Percentiles rank a stretch among this genome's conserved stretches.
Conservation (phyloP, 2,888 invertebrate genomes). For the Eilema depressum region DNA sequence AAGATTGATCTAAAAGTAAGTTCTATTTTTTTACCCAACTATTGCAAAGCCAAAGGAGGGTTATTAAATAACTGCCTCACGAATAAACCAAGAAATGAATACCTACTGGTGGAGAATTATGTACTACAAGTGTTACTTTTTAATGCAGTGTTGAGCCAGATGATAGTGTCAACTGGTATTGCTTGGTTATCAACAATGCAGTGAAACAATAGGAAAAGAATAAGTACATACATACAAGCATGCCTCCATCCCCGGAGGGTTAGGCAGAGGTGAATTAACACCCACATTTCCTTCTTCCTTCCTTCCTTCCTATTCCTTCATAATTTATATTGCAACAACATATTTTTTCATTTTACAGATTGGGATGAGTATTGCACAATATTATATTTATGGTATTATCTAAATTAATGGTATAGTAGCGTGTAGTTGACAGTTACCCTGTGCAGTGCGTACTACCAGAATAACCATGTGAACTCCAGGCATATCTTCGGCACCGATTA, state of each 20-base stretch:
- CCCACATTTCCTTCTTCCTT: too few species aligned
- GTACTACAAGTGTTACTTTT: too few species aligned
- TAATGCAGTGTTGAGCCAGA: too few species aligned
- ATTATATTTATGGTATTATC: neutral
- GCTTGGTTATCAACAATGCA: too few species aligned
- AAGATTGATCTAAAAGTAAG: neutral
- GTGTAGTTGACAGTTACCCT: neutral
- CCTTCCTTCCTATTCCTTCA: too few species aligned
- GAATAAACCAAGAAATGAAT: neutral
- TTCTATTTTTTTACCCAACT: neutral
- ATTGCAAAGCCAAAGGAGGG: too few species aligned
- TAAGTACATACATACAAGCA: too few species aligned
- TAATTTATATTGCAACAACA: neutral
- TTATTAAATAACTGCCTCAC: too few species aligned
- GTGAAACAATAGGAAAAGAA: neutral
- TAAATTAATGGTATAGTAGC: neutral
- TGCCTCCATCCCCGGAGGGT: too few species aligned
- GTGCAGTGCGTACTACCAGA: neutral
- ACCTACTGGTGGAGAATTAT: neutral
- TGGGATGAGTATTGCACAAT: neutral
- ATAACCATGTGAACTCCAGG: neutral
- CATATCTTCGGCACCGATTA: too few species aligned
- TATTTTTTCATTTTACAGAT: neutral
- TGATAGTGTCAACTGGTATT: too few species aligned
- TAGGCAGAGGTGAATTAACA: too few species aligned